Base-by-base conservation (phyloP, 2,113 vertebrate species). In the Lagopus leucura region DNA sequence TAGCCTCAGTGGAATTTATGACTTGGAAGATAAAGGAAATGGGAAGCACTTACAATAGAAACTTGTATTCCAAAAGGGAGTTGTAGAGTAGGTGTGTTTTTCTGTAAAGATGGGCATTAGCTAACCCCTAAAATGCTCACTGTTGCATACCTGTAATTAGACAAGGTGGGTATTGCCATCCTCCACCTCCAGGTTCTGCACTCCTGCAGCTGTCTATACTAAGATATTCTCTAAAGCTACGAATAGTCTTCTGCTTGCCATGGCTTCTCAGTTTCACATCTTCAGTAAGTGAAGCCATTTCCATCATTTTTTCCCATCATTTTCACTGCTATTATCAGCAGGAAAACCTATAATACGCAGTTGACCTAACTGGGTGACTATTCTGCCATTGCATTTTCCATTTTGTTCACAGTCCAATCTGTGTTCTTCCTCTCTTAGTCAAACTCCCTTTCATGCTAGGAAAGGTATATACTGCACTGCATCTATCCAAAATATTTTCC, bases 1-100 rank as follows among this genome's bases (percentile, higher is more conserved):
- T 94, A 91, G 42, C 81, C 89, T 91, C 91, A 32, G 61, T 90
- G 65, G 73, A 40, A 6, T 83, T 88, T 88, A 65, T 92, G 76
- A 83, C 40, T 88, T 34, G 25, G 27, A 91, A 92, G 69, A 88
- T 45, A 77, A 92, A 89, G 82, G 50, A 92, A 92, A 18, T 80
- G 18, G 47, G 40, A 80, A 92, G 14, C 8, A 42, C 17, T 74
- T 47, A 40, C 0, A 4, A 67, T 57, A 80, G 67, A 89, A 24
- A 18, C 32, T 74, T 74, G 11, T 76, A 9, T 19, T 80, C 72
- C 34, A 77, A 73, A 82, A 93, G 10, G 6, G 13, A 15, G 58
- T 16, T 21, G 5, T 66, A 85, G 87, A 6, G 52, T 28, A 92
- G 60, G 19, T n/a, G 17, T 32, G 32, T 57, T 50, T 50, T 50